Base-by-base conservation (phyloP, 2,888 invertebrate species). In the Netelia melanura region DNA sequence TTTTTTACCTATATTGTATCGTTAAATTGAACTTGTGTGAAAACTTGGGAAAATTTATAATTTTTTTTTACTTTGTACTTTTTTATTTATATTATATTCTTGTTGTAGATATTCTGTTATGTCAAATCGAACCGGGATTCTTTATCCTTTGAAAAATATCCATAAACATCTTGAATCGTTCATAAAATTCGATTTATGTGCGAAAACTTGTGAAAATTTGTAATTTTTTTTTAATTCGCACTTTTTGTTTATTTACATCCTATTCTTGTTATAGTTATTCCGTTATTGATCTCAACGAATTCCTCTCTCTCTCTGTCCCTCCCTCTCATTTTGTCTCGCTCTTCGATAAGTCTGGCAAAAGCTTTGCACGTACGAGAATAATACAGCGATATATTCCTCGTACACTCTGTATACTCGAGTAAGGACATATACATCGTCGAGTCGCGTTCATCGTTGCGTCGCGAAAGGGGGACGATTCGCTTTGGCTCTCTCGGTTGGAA, bases 401-500 rank as follows among this genome's bases (percentile, higher is more conserved):
- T 88, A 86, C 88, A 38, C 38, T 3, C 6, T 38, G 38, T 38
- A 38, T 38, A 38, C 38, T 38, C 38, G 38, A 38, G 38, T 38
- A 38, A 38, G 38, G 38, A 77, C 30, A 65, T 77, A 75, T 85
- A 48, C 38, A 77, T 71, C 76, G 83, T 83, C 38, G 75, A 58
- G 56, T 30, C 70, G 74, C 38, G 17, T 5, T 52, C 52, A 67
- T 74, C 67, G 76, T 77, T 75, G 65, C 56, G 76, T 54, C 64
- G 72, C 68, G 25, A 75, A 65, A 68, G 75, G 58, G 78, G 72
- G 48, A 75, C 62, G 75, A 21, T 38, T 81, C 64, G 68, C 81
- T 74, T 81, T 68, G 75, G 85, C 81, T 72, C 58, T 21, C 17
- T 21, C 67, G 76, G 72, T 86, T 82, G 81, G 86, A 87, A 88